Percentiles rank a stretch among this genome's conserved stretches.
Conservation (phyloP, 2,888 invertebrate genomes). For the Escarpia spicata region DNA sequence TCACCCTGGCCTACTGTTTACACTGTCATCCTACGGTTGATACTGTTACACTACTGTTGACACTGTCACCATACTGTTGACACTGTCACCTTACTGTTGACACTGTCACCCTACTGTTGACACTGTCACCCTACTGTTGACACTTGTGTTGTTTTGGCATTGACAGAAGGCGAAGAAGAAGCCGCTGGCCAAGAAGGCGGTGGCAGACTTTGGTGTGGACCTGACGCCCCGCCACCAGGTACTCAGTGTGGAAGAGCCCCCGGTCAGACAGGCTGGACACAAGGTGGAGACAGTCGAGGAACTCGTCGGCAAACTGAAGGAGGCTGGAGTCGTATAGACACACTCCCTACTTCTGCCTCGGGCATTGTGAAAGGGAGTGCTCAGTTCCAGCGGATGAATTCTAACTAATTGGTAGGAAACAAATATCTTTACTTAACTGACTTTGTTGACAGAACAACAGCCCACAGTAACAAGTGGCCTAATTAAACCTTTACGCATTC, state of each 20-base stretch:
- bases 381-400: background rate
- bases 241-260: constrained; percentile 93
- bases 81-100: too few relatives aligned
- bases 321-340: constrained; percentile 64
- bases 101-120: too few relatives aligned
- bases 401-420: background rate
- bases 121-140: too few relatives aligned
- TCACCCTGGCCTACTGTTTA: too few relatives aligned
- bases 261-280: constrained; percentile 77
- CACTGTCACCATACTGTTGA: background rate
- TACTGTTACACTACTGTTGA: background rate
- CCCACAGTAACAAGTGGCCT: too few relatives aligned
- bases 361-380: background rate
- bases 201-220: constrained; percentile 92
- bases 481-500: too few relatives aligned
- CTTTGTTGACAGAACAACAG: too few relatives aligned
- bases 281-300: constrained; percentile 80
- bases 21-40: too few relatives aligned
- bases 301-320: constrained; percentile 88
- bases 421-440: background rate
- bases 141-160: constrained; percentile 5
- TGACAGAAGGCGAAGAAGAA: constrained; percentile 98
- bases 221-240: constrained; percentile 82
- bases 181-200: constrained; percentile 87
- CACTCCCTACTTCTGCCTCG: background rate